phyloP scores from a whole-genome alignment of 2,113 vertebrate genomes.

The Malaclemys terrapin region DNA sequence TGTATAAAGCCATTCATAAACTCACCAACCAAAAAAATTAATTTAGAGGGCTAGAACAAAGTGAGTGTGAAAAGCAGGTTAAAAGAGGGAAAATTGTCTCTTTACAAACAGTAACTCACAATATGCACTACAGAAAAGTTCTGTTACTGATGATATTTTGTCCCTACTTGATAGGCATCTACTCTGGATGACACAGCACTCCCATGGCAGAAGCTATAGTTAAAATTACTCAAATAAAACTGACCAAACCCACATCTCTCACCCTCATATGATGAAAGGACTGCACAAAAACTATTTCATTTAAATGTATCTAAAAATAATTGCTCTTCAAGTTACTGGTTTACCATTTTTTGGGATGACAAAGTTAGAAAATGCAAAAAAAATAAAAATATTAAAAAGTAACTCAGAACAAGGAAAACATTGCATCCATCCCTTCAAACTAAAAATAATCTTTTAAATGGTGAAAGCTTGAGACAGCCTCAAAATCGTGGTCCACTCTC shows the following conservation, averaged over 20 bases:
- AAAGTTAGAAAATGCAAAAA: not conserved
- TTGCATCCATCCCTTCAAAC: not conserved
- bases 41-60: not conserved
- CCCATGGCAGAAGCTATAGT: not conserved
- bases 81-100: too few relatives aligned
- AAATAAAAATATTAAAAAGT: not conserved
- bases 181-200: not conserved
- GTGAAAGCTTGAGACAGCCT: not conserved
- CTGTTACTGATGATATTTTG: fast-evolving
- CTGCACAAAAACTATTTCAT: not conserved
- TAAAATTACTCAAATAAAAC: not conserved
- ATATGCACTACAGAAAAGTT: fast-evolving
- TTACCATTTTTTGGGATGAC: not conserved
- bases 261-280: not conserved
- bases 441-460: not conserved
- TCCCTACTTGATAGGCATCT: not conserved
- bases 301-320: not conserved
- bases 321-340: not conserved
- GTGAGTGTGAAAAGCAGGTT: not conserved
- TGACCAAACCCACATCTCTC: not conserved
- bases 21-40: not conserved
- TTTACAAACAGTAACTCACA: fast-evolving
- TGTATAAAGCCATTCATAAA: not conserved
- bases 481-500: not conserved
- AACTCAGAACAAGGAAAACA: not conserved